A percentile compares a stretch with the other conserved stretches of the same genome.
Evolutionary conservation across 2,113 vertebrate species (phyloP).

Genomic region (Xerus inauris): DNA sequence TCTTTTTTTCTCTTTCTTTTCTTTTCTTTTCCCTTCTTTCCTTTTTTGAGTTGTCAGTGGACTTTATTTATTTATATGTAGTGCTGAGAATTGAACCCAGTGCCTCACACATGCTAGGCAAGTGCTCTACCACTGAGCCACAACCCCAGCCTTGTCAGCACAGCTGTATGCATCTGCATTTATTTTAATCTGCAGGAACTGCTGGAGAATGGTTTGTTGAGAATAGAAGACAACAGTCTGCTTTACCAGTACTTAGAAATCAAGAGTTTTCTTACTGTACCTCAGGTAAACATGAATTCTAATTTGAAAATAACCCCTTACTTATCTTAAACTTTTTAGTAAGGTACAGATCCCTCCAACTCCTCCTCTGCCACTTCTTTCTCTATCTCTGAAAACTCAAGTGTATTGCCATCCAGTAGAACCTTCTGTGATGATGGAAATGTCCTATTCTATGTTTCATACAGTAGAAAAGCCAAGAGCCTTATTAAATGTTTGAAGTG

Average conservation of each 20-base stretch:
- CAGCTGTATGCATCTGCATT: conserved; percentile 17
- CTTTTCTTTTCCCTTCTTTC: too few relatives aligned
- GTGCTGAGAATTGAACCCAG: too few relatives aligned
- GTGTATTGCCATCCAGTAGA: neutral
- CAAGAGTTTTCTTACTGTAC: conserved; percentile 87
- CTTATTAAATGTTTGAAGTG: neutral
- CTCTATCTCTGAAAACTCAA: neutral
- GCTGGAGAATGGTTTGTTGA: conserved; percentile 89
- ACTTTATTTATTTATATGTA: too few relatives aligned
- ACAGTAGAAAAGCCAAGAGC: neutral
- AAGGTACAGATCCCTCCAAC: neutral
- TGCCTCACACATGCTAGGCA: too few relatives aligned
- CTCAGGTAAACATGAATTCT: conserved; percentile 87
- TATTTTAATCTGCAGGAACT: conserved; percentile 88
- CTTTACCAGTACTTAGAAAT: conserved; percentile 91
- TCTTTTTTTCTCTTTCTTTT: too few relatives aligned
- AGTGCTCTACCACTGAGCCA: too few relatives aligned
- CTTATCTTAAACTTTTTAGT: neutral
- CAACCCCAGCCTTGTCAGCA: too few relatives aligned
- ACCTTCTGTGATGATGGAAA: neutral
- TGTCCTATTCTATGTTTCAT: neutral
- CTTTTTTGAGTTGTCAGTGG: too few relatives aligned
- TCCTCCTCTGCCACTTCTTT: neutral
- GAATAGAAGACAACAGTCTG: conserved; percentile 89
- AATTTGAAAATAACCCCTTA: neutral